phyloP scores from a whole-genome alignment of 2,888 invertebrate species.

The Hirtodrosophila duncani region DNA sequence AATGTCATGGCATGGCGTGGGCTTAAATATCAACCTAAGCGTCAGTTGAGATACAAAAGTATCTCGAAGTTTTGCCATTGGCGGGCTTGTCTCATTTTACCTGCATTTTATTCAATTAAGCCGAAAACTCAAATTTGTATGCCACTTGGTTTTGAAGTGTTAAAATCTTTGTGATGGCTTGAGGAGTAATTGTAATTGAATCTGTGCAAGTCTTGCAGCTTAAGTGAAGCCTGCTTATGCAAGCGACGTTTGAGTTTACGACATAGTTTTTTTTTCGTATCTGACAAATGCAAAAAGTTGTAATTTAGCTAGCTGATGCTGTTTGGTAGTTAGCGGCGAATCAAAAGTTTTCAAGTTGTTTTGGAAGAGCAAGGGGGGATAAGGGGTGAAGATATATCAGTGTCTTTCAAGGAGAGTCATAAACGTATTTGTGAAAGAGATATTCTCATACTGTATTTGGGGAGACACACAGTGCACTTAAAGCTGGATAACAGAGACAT shows the following conservation, averaged over 20 bases:
- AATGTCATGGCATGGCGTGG: slow-evolving; percentile 3
- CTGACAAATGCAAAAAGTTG: slow-evolving; percentile 28
- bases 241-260: slow-evolving; percentile 13
- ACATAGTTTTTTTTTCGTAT: no score
- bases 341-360: no score
- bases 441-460: no score
- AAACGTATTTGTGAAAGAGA: no score
- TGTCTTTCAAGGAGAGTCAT: no score
- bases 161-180: slow-evolving; percentile 26
- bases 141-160: slow-evolving; percentile 30
- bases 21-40: not conserved
- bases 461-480: no score
- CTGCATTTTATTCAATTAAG: slow-evolving; percentile 47
- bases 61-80: slow-evolving; percentile 30
- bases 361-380: no score
- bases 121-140: slow-evolving; percentile 28
- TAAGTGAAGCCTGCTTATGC: slow-evolving; percentile 36
- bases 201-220: slow-evolving; percentile 6
- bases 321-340: no score
- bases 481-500: no score
- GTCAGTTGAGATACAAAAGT: slow-evolving; percentile 6
- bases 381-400: no score
- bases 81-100: slow-evolving; percentile 39
- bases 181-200: slow-evolving; percentile 29
- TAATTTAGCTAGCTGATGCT: slow-evolving; percentile 21